Conservation (phyloP, 2,888 invertebrate genomes). For the Ommatoiulus sabulosus region DNA sequence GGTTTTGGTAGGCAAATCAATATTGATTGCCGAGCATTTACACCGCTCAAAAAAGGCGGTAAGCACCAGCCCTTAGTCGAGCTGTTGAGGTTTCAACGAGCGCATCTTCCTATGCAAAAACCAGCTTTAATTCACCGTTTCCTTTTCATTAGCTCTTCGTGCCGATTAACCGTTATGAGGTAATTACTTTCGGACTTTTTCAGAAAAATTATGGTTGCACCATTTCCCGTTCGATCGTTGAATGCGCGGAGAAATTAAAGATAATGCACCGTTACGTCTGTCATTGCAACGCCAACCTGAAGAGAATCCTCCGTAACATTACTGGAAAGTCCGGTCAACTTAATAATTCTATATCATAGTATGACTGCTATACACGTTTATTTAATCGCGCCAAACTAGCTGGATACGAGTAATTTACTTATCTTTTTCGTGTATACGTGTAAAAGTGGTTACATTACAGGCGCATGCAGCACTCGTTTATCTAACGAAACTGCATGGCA, state of each 20-base stretch:
- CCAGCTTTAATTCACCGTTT: slow-evolving; percentile 29
- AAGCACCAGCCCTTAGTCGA: slow-evolving; percentile 21
- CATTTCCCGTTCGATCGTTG: not conserved
- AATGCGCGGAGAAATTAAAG: not conserved
- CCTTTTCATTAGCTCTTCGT: slow-evolving; percentile 20
- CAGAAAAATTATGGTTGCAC: not conserved
- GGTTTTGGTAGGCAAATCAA: slow-evolving; percentile 30
- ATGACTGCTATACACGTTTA: too few relatives aligned
- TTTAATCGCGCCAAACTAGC: too few relatives aligned
- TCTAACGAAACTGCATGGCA: too few relatives aligned
- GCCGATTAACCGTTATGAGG: not conserved
- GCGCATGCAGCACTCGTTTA: too few relatives aligned
- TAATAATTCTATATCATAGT: too few relatives aligned
- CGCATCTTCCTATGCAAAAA: not conserved
- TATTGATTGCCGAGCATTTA: slow-evolving; percentile 23
- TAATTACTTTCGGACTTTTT: slow-evolving; percentile 7
- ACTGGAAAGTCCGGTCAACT: too few relatives aligned
- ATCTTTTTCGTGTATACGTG: too few relatives aligned
- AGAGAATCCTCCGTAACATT: too few relatives aligned
- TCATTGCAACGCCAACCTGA: not conserved
- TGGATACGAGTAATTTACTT: too few relatives aligned
- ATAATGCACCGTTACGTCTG: not conserved
- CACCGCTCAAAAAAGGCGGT: slow-evolving; percentile 12
- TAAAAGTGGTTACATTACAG: too few relatives aligned
- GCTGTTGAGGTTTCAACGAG: not conserved